A percentile compares a stretch with the other conserved stretches of the same genome.
Evolutionary conservation across 92 coral and sea anemone species (phyloP).

Genomic region (Epizoanthus scotinus): DNA sequence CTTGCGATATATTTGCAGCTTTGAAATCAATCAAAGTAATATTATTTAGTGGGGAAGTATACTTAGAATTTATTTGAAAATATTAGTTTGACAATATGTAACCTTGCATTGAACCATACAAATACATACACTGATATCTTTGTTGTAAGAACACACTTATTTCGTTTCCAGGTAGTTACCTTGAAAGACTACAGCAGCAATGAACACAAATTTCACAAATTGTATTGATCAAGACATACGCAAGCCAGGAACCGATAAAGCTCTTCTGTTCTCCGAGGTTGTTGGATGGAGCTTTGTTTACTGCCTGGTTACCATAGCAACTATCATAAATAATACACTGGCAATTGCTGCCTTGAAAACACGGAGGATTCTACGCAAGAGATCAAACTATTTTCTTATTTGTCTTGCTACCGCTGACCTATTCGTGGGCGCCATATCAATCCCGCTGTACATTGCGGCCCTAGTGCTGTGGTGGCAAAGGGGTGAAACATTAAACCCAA

Average conservation of each 20-base stretch:
- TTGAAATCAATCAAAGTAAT: no score
- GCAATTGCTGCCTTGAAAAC: slow-evolving; percentile 37
- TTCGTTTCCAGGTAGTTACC: no score
- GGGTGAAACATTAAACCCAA: slow-evolving; percentile 25
- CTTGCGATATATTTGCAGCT: no score
- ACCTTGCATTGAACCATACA: no score
- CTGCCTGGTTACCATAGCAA: slow-evolving; percentile 35
- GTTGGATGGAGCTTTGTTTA: slow-evolving; percentile 27
- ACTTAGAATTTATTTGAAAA: no score
- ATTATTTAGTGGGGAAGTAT: no score
- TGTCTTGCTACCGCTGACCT: slow-evolving; percentile 37
- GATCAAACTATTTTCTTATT: slow-evolving; percentile 38
- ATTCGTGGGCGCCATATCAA: slow-evolving; percentile 27
- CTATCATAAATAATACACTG: slow-evolving; percentile 8
- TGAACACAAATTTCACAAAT: background rate
- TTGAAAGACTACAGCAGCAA: no score
- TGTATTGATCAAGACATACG: background rate
- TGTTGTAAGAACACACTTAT: no score
- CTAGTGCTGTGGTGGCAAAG: slow-evolving; percentile 37
- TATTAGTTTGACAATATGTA: no score
- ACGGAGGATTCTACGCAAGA: slow-evolving; percentile 26
- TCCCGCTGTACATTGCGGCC: slow-evolving; percentile 39
- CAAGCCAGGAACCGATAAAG: background rate
- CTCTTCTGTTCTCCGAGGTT: slow-evolving; percentile 18
- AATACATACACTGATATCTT: no score